Evolutionary conservation across 1,140 invertebrate species (phyloP).

Genomic region (Drosophila kurseongensis): DNA sequence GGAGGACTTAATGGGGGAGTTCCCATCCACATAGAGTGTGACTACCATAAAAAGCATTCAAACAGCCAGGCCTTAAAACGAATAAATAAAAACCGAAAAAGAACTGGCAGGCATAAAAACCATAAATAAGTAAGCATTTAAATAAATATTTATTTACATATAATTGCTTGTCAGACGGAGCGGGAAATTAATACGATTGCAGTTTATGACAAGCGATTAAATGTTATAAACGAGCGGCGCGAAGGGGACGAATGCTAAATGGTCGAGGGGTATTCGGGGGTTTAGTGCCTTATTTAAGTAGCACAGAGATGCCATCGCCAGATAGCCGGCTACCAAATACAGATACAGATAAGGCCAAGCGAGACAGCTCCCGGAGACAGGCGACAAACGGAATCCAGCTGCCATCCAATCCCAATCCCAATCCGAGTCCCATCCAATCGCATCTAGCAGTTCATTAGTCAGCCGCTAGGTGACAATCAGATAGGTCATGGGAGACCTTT

Average conservation of each 20-base stretch:
- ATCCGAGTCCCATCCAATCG: constrained; percentile 15
- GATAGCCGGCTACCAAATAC: constrained; percentile 63
- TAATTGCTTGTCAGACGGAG: constrained; percentile 62
- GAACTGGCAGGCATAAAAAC: constrained; percentile 19
- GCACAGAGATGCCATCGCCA: constrained; percentile 67
- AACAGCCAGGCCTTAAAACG: not conserved
- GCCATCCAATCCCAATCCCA: constrained; percentile 10
- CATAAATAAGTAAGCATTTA: constrained; percentile 75
- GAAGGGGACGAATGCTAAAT: constrained; percentile 33
- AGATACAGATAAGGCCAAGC: constrained; percentile 68
- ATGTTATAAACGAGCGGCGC: constrained; percentile 51
- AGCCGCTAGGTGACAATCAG: constrained; percentile 80
- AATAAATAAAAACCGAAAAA: constrained; percentile 19
- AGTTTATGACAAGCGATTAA: constrained; percentile 81
- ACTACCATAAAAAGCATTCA: not conserved
- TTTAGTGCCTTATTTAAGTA: constrained; percentile 65
- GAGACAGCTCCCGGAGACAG: constrained; percentile 55
- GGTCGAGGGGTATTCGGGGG: not conserved
- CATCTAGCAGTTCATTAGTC: constrained; percentile 72
- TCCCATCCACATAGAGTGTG: constrained; percentile 6
- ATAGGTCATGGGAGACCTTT: constrained; percentile 50
- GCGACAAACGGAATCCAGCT: constrained; percentile 21
- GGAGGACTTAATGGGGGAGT: constrained; percentile 23
- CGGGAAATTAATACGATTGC: constrained; percentile 76
- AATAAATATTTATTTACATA: constrained; percentile 80